Percentiles rank a stretch among this genome's conserved stretches.
These are phyloP conservation scores for Drosophila kanapiae DNA, from an alignment of 1,140 invertebrate species.

Conservation along the genomic window DNA sequence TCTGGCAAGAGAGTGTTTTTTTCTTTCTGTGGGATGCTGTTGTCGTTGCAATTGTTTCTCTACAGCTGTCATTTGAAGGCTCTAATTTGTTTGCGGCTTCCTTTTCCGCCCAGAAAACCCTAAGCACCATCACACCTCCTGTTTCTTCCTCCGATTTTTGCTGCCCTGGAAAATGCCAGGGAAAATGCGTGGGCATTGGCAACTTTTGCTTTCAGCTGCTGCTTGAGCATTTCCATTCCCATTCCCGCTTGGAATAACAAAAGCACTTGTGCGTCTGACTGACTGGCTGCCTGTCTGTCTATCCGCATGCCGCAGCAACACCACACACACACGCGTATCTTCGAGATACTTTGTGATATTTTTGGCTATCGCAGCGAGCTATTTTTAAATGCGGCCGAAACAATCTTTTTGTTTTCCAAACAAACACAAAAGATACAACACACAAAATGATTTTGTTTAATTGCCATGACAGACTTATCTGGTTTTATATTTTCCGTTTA, in stretches of 20 bases:
- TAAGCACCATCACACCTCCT: constrained; percentile 2
- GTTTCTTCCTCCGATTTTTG: background rate
- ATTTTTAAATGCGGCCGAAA: constrained; percentile 63
- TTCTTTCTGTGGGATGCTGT: constrained; percentile 28
- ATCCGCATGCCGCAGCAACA: constrained; percentile 42
- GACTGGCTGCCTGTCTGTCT: constrained; percentile 50
- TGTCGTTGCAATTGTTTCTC: constrained; percentile 58
- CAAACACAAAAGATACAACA: constrained; percentile 49
- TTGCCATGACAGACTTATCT: constrained; percentile 68
- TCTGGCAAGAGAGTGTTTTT: constrained; percentile 27
- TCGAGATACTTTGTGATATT: constrained; percentile 64
- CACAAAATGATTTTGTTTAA: constrained; percentile 64
- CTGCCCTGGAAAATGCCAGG: constrained; percentile 4
- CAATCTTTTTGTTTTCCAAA: constrained; percentile 73
- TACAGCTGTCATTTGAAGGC: constrained; percentile 71
- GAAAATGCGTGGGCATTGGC: constrained; percentile 53
- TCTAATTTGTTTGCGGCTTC: constrained; percentile 70
- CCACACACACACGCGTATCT: constrained; percentile 39
- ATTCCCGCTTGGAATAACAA: constrained; percentile 40
- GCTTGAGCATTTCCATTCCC: constrained; percentile 64
- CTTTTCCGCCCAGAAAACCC: constrained; percentile 19
- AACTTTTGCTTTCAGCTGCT: constrained; percentile 78
- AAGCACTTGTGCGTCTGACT: constrained; percentile 59
- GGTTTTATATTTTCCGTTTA: constrained; percentile 39
- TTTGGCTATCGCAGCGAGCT: constrained; percentile 62